Conservation (phyloP, 2,113 vertebrate species). For the Bostrychus sinensis region DNA sequence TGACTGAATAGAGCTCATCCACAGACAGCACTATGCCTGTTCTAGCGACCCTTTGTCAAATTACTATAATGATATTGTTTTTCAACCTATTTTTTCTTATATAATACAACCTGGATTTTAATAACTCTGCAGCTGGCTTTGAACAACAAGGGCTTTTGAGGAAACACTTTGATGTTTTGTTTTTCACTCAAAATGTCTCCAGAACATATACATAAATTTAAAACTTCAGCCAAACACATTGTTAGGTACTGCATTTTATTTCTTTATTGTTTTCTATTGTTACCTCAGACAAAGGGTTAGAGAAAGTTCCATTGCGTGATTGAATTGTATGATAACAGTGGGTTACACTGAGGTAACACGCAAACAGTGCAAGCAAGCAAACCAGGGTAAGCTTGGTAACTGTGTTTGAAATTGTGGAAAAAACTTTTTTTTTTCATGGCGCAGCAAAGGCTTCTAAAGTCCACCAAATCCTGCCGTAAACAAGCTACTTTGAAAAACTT, state of each 20-base stretch:
- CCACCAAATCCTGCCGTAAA: slow-evolving; percentile 17
- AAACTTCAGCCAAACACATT: background rate
- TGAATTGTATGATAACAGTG: too few relatives aligned
- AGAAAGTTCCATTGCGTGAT: background rate
- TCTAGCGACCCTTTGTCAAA: background rate
- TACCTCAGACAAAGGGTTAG: background rate
- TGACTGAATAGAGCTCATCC: background rate
- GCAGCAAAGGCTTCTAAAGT: background rate
- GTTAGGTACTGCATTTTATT: background rate
- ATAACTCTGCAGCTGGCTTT: background rate
- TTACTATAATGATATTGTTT: slow-evolving; percentile 6
- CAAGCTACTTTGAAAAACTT: background rate
- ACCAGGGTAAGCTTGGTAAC: too few relatives aligned
- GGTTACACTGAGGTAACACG: too few relatives aligned
- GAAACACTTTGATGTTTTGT: slow-evolving; percentile 2
- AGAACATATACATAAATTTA: background rate
- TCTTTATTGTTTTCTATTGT: background rate
- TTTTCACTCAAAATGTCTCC: background rate
- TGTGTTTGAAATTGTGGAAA: too few relatives aligned
- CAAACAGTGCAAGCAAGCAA: too few relatives aligned
- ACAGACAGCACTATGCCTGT: background rate
- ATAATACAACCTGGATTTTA: background rate
- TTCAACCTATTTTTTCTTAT: background rate
- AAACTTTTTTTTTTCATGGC: too few relatives aligned
- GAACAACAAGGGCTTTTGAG: slow-evolving; percentile 1